Base-by-base conservation (phyloP, 2,888 invertebrate genomes). In the Anticlea derivata region DNA sequence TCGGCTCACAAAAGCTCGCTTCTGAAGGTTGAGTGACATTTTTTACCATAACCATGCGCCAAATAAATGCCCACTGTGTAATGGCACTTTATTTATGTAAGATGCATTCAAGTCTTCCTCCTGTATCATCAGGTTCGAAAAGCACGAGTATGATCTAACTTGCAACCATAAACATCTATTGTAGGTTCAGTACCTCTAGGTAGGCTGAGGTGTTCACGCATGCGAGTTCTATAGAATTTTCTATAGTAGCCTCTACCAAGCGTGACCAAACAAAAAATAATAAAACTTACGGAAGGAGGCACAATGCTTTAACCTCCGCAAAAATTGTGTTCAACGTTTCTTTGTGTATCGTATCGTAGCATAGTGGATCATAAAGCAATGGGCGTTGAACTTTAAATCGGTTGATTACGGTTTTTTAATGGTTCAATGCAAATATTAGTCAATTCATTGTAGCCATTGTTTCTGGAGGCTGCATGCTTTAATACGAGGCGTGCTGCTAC, bases 381-480 rank as follows among this genome's bases (percentile, higher is more conserved):
- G 83, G 80, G 66, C 83, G 75, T 83, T 86, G 88, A 89, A 85
- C 89, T 82, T 74, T 78, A 72, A 80, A 85, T 83, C 79, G 78
- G 69, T 75, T 82, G 83, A 87, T 87, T 86, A 86, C 80, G 80
- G 77, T 75, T 83, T 86, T 83, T 86, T 83, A 85, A 86, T 86
- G 80, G 79, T 71, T 75, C 66, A 70, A 69, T 67, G 77, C 66
- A 75, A 80, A 75, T 80, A 78, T 82, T 83, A 74, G 75, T 80
- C 56, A 78, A 77, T 79, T 75, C 75, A 80, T 75, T 81, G 75
- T 78, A 33, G 68, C 68, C 63, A 75, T 70, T 72, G 72, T 68
- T 67, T 67, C 52, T 41, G 44, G 34, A 34, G 37, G 20, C 37
- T 47, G 40, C 50, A 45, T 41, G 56, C 33, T 52, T 39, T 57